A percentile compares a stretch with the other conserved stretches of the same genome.
phyloP scores from a whole-genome alignment of 2,113 vertebrate genomes.

The Fulica atra region DNA sequence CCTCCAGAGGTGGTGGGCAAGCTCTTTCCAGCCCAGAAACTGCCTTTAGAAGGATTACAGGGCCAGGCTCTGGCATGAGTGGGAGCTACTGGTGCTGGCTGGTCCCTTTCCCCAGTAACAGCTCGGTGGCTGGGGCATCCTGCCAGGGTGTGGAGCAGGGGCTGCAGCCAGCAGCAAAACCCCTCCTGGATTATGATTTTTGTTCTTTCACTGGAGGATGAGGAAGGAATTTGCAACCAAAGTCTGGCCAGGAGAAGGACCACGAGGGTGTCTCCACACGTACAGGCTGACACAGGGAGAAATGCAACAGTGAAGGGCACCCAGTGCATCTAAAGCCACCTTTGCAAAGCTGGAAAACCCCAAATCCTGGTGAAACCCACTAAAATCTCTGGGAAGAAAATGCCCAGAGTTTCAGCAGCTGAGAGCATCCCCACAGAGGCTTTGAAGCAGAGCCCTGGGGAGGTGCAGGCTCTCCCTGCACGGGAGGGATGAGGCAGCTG shows the following conservation, averaged over 20 bases:
- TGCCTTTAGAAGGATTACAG: not conserved
- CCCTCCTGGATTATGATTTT: not conserved
- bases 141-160: not conserved
- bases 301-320: fast-evolving
- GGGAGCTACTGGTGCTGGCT: not conserved
- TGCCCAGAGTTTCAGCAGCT: not conserved
- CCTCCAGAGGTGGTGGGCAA: not conserved
- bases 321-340: fast-evolving
- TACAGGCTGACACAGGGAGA: not conserved
- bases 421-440: not conserved
- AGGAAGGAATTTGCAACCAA: not conserved
- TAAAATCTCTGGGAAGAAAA: not conserved
- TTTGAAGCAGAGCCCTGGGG: not conserved
- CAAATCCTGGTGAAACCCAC: not conserved
- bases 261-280: fast-evolving
- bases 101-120: not conserved
- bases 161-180: not conserved
- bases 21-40: not conserved
- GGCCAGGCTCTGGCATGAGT: fast-evolving
- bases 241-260: not conserved
- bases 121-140: not conserved
- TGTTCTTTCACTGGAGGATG: not conserved
- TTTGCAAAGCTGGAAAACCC: not conserved
- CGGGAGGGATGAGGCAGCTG: fast-evolving
- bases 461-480: fast-evolving